A percentile compares a stretch with the other conserved stretches of the same genome.
These are phyloP conservation scores for Champsocephalus esox DNA, from an alignment of 2,797 vertebrate genomes.

Conservation along the genomic window DNA sequence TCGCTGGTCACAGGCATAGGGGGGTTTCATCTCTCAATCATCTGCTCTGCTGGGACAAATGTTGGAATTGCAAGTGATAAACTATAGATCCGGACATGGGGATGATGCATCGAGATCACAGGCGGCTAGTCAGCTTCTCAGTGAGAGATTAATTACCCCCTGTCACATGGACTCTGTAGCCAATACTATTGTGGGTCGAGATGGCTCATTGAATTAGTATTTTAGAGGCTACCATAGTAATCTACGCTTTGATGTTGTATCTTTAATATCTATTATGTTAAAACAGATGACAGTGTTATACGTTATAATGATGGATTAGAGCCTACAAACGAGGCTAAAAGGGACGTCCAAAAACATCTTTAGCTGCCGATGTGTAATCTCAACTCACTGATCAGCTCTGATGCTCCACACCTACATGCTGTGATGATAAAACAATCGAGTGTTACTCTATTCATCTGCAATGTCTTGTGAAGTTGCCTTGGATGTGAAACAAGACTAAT, in stretches of 20 bases:
- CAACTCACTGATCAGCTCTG: slow-evolving; percentile 37
- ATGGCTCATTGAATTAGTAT: background rate
- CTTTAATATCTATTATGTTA: slow-evolving; percentile 4
- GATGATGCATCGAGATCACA: slow-evolving; percentile 29
- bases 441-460: slow-evolving; percentile 8
- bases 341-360: slow-evolving; percentile 13
- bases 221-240: slow-evolving; percentile 5
- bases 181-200: background rate
- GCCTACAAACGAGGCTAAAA: slow-evolving; percentile 23
- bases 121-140: slow-evolving; percentile 21
- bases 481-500: background rate
- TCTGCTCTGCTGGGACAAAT: slow-evolving; percentile 39
- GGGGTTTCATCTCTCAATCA: slow-evolving; percentile 34
- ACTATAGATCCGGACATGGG: slow-evolving; percentile 19
- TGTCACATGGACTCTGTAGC: slow-evolving; percentile 8
- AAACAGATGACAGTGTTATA: slow-evolving; percentile 24
- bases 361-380: slow-evolving; percentile 47
- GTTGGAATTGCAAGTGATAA: slow-evolving; percentile 17
- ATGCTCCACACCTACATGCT: slow-evolving; percentile 1
- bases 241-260: background rate
- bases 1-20: slow-evolving; percentile 7
- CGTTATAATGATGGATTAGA: slow-evolving; percentile 25
- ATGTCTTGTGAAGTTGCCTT: slow-evolving; percentile 10
- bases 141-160: slow-evolving; percentile 43
- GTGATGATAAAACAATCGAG: slow-evolving; percentile 33